Conservation (phyloP, 1,140 invertebrate species). For the Theocolax elegans region DNA sequence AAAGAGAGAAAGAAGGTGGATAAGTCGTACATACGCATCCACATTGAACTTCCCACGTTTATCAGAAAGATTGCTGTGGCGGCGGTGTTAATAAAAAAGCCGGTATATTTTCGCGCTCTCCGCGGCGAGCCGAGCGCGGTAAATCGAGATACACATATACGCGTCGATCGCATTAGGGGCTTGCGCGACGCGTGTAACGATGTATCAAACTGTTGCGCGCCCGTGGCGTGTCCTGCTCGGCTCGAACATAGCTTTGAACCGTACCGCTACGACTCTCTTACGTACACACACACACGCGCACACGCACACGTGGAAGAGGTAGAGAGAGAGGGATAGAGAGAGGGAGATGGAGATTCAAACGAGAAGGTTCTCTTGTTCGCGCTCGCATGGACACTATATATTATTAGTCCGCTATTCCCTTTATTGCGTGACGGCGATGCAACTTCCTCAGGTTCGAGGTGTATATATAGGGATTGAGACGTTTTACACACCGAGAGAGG, state of each 20-base stretch:
- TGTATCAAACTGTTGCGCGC: constrained; percentile 67
- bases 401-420: constrained; percentile 46
- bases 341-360: too few species aligned
- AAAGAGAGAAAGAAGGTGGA: neutral
- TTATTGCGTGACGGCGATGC: constrained; percentile 33
- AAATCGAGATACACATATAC: neutral
- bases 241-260: constrained; percentile 63
- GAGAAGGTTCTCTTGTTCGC: too few species aligned
- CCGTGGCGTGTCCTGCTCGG: constrained; percentile 64
- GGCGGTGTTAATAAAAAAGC: constrained; percentile 18
- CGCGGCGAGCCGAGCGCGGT: neutral
- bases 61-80: neutral
- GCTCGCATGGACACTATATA: constrained; percentile 65
- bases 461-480: constrained; percentile 40
- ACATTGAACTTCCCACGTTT: constrained; percentile 7
- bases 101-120: constrained; percentile 33
- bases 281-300: constrained; percentile 57
- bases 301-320: too few species aligned
- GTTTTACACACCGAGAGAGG: constrained; percentile 28
- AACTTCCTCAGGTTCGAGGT: constrained; percentile 12
- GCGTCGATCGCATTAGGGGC: constrained; percentile 50
- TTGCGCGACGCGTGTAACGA: constrained; percentile 62
- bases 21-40: neutral
- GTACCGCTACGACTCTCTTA: too few species aligned
- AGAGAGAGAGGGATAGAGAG: too few species aligned